Evolutionary conservation across 2,888 invertebrate genomes (phyloP).

Genomic region (Macropis europaea): DNA sequence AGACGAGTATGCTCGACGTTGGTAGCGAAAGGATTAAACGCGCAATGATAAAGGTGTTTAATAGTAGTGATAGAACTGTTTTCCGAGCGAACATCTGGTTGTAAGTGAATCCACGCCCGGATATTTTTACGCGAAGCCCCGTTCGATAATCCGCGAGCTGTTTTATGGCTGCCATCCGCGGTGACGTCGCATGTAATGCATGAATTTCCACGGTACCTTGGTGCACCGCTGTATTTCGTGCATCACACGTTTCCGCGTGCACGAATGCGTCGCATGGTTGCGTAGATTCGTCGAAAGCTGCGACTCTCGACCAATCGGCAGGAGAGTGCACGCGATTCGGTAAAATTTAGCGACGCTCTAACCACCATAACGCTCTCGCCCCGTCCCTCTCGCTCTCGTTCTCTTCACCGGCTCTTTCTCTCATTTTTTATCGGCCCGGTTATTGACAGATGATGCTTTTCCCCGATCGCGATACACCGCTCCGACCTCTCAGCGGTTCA

Average conservation of each 20-base stretch:
- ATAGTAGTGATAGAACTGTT: too few relatives aligned
- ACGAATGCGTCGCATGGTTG: not conserved
- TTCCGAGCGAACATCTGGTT: too few relatives aligned
- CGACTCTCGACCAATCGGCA: slow-evolving; percentile 13
- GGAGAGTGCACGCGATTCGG: slow-evolving; percentile 35
- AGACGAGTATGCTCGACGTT: too few relatives aligned
- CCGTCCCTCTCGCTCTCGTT: slow-evolving; percentile 6
- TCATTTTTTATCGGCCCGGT: slow-evolving; percentile 58
- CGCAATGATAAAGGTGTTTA: too few relatives aligned
- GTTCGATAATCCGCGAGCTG: slow-evolving; percentile 75
- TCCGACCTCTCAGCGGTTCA: slow-evolving; percentile 53
- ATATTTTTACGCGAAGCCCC: slow-evolving; percentile 78
- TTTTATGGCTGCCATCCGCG: slow-evolving; percentile 75
- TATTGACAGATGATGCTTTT: slow-evolving; percentile 70
- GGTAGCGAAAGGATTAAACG: too few relatives aligned
- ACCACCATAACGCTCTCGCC: slow-evolving; percentile 31
- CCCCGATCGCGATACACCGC: slow-evolving; percentile 57
- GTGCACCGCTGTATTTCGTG: not conserved
- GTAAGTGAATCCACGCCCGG: slow-evolving; percentile 74
- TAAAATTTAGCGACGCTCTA: slow-evolving; percentile 34
- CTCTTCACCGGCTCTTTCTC: slow-evolving; percentile 21
- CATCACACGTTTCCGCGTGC: not conserved
- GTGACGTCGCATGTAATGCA: slow-evolving; percentile 67
- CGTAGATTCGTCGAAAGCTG: not conserved
- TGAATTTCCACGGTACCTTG: slow-evolving; percentile 58